Conservation (phyloP, 2,888 invertebrate genomes). For the Cantharis lateralis region DNA sequence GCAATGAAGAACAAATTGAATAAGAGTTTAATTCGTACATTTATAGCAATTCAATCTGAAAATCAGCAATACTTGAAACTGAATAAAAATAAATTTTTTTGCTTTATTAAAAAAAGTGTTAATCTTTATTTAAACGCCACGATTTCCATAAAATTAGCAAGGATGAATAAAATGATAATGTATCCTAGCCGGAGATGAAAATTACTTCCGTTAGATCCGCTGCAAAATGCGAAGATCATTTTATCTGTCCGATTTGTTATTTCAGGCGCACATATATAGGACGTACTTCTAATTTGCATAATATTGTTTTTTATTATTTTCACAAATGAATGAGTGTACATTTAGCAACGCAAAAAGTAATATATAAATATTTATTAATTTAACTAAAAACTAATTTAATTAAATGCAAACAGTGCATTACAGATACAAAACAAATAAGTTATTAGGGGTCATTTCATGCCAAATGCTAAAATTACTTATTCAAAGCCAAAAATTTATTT, state of each 20-base stretch:
- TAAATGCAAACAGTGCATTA: neutral
- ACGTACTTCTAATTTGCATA: neutral
- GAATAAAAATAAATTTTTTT: neutral
- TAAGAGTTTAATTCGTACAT: slow-evolving; percentile 33
- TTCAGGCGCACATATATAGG: slow-evolving; percentile 13
- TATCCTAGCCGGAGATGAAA: slow-evolving; percentile 8
- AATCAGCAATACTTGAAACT: neutral
- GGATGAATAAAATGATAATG: neutral
- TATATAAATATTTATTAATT: neutral
- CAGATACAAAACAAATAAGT: neutral
- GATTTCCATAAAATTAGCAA: slow-evolving; percentile 14
- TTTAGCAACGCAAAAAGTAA: neutral
- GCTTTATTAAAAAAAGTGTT: neutral
- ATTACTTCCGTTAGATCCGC: slow-evolving; percentile 10
- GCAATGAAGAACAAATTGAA: slow-evolving; percentile 41
- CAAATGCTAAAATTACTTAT: slow-evolving; percentile 3
- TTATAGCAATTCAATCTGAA: neutral
- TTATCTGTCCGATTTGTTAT: slow-evolving; percentile 24
- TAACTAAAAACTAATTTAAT: neutral
- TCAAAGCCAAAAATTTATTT: neutral
- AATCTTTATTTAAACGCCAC: neutral
- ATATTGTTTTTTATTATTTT: neutral
- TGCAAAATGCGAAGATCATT: slow-evolving; percentile 8
- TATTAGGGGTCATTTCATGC: neutral
- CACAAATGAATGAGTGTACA: neutral